phyloP scores from a whole-genome alignment of 2,113 vertebrate species.

The Hypomesus transpacificus region DNA sequence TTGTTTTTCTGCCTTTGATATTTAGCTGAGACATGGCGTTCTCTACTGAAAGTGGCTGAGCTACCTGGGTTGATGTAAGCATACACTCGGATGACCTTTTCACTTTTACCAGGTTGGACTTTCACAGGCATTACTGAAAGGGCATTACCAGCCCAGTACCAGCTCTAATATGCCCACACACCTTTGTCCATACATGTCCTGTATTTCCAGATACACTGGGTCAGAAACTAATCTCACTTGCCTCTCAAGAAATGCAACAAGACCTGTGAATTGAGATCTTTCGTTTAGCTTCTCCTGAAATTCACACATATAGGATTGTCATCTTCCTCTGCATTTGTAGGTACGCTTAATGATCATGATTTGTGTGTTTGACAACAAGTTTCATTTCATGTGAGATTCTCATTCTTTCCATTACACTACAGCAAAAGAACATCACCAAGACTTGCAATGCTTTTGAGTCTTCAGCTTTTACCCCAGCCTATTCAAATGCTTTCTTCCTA shows the following conservation, averaged over 20 bases:
- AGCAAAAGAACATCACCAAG: too few species aligned
- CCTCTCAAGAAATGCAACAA: slow-evolving; percentile 16
- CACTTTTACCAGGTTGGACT: slow-evolving; percentile 1
- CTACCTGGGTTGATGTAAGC: slow-evolving; percentile 18
- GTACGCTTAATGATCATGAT: neutral
- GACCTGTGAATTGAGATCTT: slow-evolving; percentile 11
- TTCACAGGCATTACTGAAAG: slow-evolving; percentile 18
- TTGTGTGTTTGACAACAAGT: neutral
- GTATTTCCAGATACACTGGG: slow-evolving; percentile 10
- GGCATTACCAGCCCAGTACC: neutral
- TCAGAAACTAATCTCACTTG: slow-evolving; percentile 10
- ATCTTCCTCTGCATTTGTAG: neutral
- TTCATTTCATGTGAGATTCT: too few species aligned
- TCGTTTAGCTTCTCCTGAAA: slow-evolving; percentile 8
- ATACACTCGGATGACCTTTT: slow-evolving; percentile 11
- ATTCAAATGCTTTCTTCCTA: neutral
- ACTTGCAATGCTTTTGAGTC: neutral
- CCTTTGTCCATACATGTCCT: neutral
- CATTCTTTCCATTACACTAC: too few species aligned
- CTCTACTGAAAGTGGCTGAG: slow-evolving; percentile 2
- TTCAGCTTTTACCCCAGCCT: neutral
- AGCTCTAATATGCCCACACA: slow-evolving; percentile 8
- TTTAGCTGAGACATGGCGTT: neutral
- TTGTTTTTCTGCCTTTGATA: slow-evolving; percentile 12
- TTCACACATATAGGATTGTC: too few species aligned